Evolutionary conservation across 2,113 vertebrate species (phyloP), one percentile per base, ranked within the genome.

Genomic region (Sinocyclocheilus rhinocerous): DNA sequence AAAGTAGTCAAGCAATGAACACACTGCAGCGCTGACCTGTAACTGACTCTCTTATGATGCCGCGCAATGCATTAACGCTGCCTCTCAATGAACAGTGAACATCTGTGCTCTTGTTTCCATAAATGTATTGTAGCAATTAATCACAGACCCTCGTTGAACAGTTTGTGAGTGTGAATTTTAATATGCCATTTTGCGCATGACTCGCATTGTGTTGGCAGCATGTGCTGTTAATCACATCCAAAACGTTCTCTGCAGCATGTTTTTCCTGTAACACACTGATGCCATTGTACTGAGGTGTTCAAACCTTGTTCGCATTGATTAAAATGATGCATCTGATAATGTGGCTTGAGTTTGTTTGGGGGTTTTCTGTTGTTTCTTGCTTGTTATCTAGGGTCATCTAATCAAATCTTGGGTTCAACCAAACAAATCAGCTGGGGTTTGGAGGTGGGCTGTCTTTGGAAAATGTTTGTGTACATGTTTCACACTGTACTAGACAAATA

Each of bases 81-180:
- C 84, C 75, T 81, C 57, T 72, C 76, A 78, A 50, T 81, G 83
- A 84, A 59, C 84, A 87, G 55, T 85, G 61, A 73, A 67, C 79
- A 61, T 78, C 81, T 85, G 83, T 57, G 72, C 70, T 87, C 26
- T 85, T 33, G 63, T 78, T 61, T 85, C 33, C 18, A 39, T 73
- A 67, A 87, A 88, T 73, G 76, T 84, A 26, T 82, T 33, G 39
- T 80, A 11, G 70, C 76, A 85, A 89, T 89, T 80, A 82, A 77
- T 85, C 26, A 82, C 88, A 87, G 88, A 75, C 42, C 50, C 45
- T 50, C 61, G 24, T 72, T 83, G 79, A 77, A 33, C 20, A 80
- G 24, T 79, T 80, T 77, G 78, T 82, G 85, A 77, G 45, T 84
- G 80, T 61, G 70, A 65, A 76, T 84, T 86, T 86, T 86, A 86